A percentile compares a stretch with the other conserved stretches of the same genome.
phyloP scores from a whole-genome alignment of 2,113 vertebrate genomes.

The Lucifuga dentata region DNA sequence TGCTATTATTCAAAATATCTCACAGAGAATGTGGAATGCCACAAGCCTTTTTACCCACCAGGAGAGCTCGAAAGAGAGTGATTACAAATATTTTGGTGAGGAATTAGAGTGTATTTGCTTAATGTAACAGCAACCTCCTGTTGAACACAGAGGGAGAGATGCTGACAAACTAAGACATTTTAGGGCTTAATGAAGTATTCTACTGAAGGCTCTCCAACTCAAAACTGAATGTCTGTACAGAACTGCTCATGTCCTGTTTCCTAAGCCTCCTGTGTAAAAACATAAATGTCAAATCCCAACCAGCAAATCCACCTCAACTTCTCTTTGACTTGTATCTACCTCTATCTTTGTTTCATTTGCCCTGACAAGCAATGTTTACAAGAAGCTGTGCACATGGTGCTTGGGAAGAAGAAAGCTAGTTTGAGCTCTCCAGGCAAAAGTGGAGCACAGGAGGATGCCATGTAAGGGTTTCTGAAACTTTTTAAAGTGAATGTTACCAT shows the following conservation, averaged over 20 bases:
- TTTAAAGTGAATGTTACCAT: conserved; percentile 10
- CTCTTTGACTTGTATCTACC: conserved; percentile 35
- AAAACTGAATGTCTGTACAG: conserved; percentile 18
- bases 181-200: conserved; percentile 32
- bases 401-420: conserved; percentile 2
- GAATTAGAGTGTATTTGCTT: conserved; percentile 47
- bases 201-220: conserved; percentile 23
- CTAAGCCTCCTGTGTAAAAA: conserved; percentile 17
- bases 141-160: conserved; percentile 34
- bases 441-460: conserved; percentile 17
- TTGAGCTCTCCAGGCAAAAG: conserved; percentile 10
- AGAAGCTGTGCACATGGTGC: background rate
- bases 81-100: conserved; percentile 48
- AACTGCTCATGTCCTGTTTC: conserved; percentile 9
- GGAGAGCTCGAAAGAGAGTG: conserved; percentile 46
- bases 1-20: conserved; percentile 67
- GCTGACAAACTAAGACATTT: conserved; percentile 54
- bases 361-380: conserved; percentile 33
- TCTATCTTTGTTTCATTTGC: conserved; percentile 20
- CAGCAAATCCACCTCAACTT: conserved; percentile 22
- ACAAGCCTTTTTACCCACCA: conserved; percentile 49
- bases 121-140: conserved; percentile 41
- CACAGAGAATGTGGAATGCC: conserved; percentile 51
- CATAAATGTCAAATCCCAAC: conserved; percentile 35
- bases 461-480: background rate